Conservation (phyloP, 35 echinoderm and acorn worm genomes). For the Antedon bifida region DNA sequence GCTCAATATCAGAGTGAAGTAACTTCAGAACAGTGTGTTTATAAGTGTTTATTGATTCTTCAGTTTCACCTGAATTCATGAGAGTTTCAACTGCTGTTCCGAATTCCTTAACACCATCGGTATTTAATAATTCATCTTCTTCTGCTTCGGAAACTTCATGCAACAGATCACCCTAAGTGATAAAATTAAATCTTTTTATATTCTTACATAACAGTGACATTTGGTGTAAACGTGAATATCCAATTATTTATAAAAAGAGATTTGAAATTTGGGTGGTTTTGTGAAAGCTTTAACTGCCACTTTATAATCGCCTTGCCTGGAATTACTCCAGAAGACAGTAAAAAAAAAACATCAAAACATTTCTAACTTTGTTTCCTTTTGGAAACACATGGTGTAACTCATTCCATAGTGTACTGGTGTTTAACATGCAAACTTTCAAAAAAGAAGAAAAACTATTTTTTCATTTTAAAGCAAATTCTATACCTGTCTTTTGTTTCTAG, state of each 20-base stretch:
- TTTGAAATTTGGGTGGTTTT: background rate
- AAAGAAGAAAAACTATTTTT: too few relatives aligned
- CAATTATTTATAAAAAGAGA: background rate
- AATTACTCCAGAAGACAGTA: too few relatives aligned
- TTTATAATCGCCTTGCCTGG: too few relatives aligned
- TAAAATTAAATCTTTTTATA: background rate
- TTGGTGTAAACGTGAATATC: background rate
- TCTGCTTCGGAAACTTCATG: background rate
- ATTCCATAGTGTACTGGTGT: too few relatives aligned
- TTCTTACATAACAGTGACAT: background rate
- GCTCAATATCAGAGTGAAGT: background rate
- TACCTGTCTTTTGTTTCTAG: constrained; percentile 16
- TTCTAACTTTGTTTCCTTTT: too few relatives aligned
- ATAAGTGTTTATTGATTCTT: background rate
- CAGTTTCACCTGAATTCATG: background rate
- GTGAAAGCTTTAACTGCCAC: background rate
- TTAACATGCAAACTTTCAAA: too few relatives aligned
- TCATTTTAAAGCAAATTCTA: too few relatives aligned
- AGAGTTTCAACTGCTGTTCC: background rate
- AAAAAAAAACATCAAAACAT: too few relatives aligned
- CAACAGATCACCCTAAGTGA: background rate
- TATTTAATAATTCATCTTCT: background rate
- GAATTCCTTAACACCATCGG: background rate
- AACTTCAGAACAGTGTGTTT: background rate
- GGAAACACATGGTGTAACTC: too few relatives aligned